Percentiles rank a stretch among this genome's conserved stretches.
These are phyloP conservation scores for Nomada goodeniana DNA, from an alignment of 2,888 invertebrate genomes.

Conservation along the genomic window DNA sequence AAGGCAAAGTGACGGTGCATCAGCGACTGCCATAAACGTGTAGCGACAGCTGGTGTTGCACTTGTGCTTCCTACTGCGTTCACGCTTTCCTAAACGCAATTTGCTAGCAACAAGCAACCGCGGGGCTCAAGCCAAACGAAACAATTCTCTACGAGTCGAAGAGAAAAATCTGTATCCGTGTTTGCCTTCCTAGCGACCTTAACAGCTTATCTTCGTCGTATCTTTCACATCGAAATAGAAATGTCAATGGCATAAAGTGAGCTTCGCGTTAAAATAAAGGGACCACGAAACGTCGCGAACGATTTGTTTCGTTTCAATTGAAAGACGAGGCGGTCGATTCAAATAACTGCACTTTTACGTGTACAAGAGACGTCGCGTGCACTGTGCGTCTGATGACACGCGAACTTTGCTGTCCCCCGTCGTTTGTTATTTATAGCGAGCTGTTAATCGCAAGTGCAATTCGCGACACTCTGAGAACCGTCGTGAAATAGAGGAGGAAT, in stretches of 20 bases:
- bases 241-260: too few relatives aligned
- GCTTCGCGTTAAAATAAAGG: too few relatives aligned
- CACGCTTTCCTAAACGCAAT: slow-evolving; percentile 54
- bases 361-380: background rate
- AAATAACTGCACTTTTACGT: too few relatives aligned
- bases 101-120: slow-evolving; percentile 41
- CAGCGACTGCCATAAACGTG: slow-evolving; percentile 45
- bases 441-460: slow-evolving; percentile 18
- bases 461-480: background rate
- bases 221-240: too few relatives aligned
- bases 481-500: background rate
- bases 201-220: too few relatives aligned
- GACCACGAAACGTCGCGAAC: too few relatives aligned
- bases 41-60: slow-evolving; percentile 40
- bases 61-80: slow-evolving; percentile 54
- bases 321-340: too few relatives aligned
- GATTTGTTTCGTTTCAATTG: too few relatives aligned
- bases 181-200: too few relatives aligned
- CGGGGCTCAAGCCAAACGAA: slow-evolving; percentile 22
- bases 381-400: slow-evolving; percentile 9
- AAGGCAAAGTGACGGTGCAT: slow-evolving; percentile 61
- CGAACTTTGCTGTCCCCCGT: slow-evolving; percentile 1
- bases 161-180: slow-evolving; percentile 33
- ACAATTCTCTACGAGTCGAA: too few relatives aligned
- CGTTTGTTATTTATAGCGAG: slow-evolving; percentile 24